These are phyloP conservation scores for Macaria notata DNA, from an alignment of 2,888 invertebrate species.

Conservation along the genomic window DNA sequence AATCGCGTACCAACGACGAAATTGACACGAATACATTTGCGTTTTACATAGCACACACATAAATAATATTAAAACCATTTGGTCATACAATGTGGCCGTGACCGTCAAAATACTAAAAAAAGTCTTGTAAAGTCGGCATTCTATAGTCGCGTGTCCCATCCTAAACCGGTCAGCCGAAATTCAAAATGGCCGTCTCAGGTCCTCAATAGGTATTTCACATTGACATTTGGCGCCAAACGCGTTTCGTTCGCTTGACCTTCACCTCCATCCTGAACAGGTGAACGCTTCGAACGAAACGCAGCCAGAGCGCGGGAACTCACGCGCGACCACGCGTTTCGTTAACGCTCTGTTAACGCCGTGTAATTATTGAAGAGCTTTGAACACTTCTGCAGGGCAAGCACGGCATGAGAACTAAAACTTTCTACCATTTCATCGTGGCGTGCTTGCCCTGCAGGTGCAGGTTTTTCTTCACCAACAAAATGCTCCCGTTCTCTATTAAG, in stretches of 20 bases:
- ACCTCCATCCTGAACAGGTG: constrained; percentile 70
- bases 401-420: too few relatives aligned
- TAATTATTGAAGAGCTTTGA: constrained; percentile 6
- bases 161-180: constrained; percentile 69
- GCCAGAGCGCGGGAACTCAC: constrained; percentile 13
- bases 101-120: constrained; percentile 33
- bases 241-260: constrained; percentile 69
- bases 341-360: constrained; percentile 18
- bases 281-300: constrained; percentile 54
- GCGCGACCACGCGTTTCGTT: constrained; percentile 22
- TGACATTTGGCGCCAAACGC: constrained; percentile 60
- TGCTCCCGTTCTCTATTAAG: too few relatives aligned
- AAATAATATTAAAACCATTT: constrained; percentile 14
- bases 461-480: too few relatives aligned
- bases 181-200: constrained; percentile 67
- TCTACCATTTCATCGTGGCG: too few relatives aligned
- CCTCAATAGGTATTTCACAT: constrained; percentile 50
- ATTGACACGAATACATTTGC: constrained; percentile 28
- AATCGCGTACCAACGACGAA: constrained; percentile 25
- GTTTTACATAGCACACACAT: constrained; percentile 20
- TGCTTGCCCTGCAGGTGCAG: too few relatives aligned
- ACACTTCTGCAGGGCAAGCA: background rate
- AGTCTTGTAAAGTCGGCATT: constrained; percentile 55
- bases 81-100: constrained; percentile 24
- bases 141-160: constrained; percentile 43